phyloP scores from a whole-genome alignment of 2,888 invertebrate genomes.

The Diploptera punctata region DNA sequence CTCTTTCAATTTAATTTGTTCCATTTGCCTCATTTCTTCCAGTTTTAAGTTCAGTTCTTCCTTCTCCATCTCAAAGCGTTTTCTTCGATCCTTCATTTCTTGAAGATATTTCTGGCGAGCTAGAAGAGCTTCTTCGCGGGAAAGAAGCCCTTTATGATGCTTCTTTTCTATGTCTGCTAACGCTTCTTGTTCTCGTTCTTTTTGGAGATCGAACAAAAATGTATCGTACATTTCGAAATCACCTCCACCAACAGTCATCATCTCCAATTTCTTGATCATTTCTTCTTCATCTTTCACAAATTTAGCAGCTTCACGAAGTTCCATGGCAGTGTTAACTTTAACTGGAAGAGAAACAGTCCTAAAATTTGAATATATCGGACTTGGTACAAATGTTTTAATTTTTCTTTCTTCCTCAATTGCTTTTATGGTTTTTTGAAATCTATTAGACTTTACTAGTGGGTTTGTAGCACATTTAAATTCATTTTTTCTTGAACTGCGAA shows the following conservation, averaged over 20 bases:
- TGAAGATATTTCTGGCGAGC: background rate
- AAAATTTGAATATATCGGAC: too few species aligned
- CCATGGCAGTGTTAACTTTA: background rate
- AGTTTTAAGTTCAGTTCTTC: conserved; percentile 6
- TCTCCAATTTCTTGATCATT: background rate
- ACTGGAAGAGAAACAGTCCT: background rate
- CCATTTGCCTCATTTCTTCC: background rate
- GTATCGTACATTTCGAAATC: background rate
- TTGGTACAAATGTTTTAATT: too few species aligned
- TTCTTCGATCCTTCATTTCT: background rate
- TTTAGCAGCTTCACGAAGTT: conserved; percentile 4
- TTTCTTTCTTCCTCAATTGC: too few species aligned
- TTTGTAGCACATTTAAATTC: too few species aligned
- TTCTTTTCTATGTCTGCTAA: conserved; percentile 28
- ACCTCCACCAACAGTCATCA: background rate
- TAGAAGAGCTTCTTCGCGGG: conserved; percentile 29
- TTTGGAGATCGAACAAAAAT: background rate
- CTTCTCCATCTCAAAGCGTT: background rate
- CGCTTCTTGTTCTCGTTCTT: conserved; percentile 16
- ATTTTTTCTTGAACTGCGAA: too few species aligned
- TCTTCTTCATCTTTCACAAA: conserved; percentile 13
- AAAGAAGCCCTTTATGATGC: conserved; percentile 30
- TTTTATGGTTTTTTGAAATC: too few species aligned
- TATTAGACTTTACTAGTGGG: too few species aligned
- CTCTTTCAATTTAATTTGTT: background rate